Evolutionary conservation across 2,797 vertebrate species (phyloP), one percentile per base, ranked within the genome.

Genomic region (Tapera naevia): DNA sequence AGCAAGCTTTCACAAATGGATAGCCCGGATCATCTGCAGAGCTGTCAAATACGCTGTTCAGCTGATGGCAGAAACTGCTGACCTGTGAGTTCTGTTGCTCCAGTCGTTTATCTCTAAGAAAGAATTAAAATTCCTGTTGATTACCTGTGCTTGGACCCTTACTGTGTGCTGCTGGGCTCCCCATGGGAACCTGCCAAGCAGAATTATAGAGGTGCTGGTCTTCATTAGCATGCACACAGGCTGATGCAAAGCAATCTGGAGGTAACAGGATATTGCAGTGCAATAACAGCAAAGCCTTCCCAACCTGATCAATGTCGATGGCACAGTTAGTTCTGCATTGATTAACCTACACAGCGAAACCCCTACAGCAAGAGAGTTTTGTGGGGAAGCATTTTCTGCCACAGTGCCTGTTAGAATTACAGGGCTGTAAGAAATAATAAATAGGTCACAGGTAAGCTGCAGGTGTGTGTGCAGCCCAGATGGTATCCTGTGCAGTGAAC

Each of bases 1-100:
- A 78, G 56, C 72, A 84, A 60, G 80, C 75, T 91, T 88, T 94
- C 80, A 81, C 64, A 80, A 86, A 89, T 50, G 73, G 74, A 45
- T 62, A 88, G 46, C 41, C 74, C 2, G 0, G 43, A 56, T 24
- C 46, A 33, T 80, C 79, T 80, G 50, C 70, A 66, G 74, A 88
- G 80, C 74, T 94, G 86, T 66, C 84, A 74, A 16, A 87, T 80
- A 41, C 1, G 15, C 60, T 84, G 27, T 27, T 80, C 73, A 53
- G 46, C 54, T 94, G 37, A 14, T 23, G 56, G 69, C 69, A 93
- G 43, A n/a, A 84, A 18, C 64, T 33, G 48, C 84, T 94, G 75
- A 84, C 70, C 71, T 91, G 28, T 61, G 62, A 75, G 41, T 71
- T 93, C 7, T 7, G 51, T 46, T 43, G 57, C 45, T 92, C 33